phyloP scores from a whole-genome alignment of 2,113 vertebrate genomes.

The Gorsachius goisagi region DNA sequence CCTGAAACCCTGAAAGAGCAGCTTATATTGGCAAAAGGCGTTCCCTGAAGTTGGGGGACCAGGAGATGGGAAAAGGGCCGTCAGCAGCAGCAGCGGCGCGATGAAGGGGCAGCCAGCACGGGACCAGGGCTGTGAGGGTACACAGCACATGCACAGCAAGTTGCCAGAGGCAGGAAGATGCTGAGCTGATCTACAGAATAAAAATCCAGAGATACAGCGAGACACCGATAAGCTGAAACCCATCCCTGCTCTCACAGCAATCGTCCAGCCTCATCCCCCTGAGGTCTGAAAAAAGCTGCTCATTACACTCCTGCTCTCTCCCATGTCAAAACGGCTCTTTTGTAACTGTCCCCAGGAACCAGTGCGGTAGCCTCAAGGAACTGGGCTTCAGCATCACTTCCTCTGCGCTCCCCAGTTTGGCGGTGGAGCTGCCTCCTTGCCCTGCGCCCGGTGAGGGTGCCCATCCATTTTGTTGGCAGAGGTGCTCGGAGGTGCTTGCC shows the following conservation, averaged over 20 bases:
- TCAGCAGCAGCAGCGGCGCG: fast-evolving
- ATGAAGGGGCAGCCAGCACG: not conserved
- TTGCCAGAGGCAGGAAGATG: not conserved
- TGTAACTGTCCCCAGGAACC: not conserved
- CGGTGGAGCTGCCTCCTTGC: fast-evolving
- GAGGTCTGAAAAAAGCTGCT: not conserved
- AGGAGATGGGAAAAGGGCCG: not conserved
- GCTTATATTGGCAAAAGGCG: not conserved
- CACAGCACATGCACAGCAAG: not conserved
- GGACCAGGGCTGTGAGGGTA: not conserved
- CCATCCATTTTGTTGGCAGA: not conserved
- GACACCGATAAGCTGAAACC: not conserved
- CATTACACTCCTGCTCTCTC: not conserved
- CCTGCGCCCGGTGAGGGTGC: fast-evolving
- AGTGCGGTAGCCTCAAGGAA: fast-evolving
- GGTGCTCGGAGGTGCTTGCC: not conserved
- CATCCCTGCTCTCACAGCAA: not conserved
- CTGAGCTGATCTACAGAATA: not conserved
- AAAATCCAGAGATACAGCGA: not conserved
- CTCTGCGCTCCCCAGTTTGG: not conserved
- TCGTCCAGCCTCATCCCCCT: not conserved
- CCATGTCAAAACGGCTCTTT: not conserved
- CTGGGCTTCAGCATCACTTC: not conserved
- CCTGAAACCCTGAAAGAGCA: not conserved
- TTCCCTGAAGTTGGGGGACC: not conserved